Percentiles rank a stretch among this genome's conserved stretches.
Evolutionary conservation across 1,140 invertebrate species (phyloP).

Genomic region (Solen grandis): DNA sequence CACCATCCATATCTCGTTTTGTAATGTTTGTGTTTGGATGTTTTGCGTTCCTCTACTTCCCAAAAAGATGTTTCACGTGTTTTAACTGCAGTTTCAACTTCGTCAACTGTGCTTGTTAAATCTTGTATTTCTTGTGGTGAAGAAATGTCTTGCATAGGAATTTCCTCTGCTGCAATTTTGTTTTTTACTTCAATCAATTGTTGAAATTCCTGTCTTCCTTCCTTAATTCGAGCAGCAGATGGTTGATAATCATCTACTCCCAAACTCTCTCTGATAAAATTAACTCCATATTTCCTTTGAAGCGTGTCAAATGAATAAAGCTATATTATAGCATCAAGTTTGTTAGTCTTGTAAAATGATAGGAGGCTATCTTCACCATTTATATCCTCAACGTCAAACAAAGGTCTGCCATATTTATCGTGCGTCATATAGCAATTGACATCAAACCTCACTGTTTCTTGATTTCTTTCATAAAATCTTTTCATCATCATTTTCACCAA

Average conservation of each 20-base stretch:
- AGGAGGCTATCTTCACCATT: constrained; percentile 1
- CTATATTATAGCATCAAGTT: neutral
- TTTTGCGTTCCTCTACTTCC: no score
- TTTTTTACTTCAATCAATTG: no score
- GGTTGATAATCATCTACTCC: no score
- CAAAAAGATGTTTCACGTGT: no score
- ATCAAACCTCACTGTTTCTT: neutral
- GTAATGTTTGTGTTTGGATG: no score
- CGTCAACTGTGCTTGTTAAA: no score
- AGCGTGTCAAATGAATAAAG: constrained; percentile 34
- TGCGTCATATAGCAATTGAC: no score
- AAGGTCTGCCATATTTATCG: no score
- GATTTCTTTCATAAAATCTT: constrained; percentile 33
- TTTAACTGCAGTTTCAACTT: no score
- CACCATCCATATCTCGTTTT: no score
- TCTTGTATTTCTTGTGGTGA: constrained; percentile 7
- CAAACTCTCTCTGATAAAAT: constrained; percentile 39
- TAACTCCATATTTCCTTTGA: constrained; percentile 44
- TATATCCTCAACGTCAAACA: constrained; percentile 23
- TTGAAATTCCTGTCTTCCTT: constrained; percentile 23
- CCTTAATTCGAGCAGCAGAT: no score
- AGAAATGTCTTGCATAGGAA: constrained; percentile 19
- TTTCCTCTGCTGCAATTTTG: constrained; percentile 15
- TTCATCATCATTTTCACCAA: constrained; percentile 8
- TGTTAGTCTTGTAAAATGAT: constrained; percentile 39